These are phyloP conservation scores for Mamestra configurata DNA, from an alignment of 1,140 invertebrate species.

Conservation along the genomic window DNA sequence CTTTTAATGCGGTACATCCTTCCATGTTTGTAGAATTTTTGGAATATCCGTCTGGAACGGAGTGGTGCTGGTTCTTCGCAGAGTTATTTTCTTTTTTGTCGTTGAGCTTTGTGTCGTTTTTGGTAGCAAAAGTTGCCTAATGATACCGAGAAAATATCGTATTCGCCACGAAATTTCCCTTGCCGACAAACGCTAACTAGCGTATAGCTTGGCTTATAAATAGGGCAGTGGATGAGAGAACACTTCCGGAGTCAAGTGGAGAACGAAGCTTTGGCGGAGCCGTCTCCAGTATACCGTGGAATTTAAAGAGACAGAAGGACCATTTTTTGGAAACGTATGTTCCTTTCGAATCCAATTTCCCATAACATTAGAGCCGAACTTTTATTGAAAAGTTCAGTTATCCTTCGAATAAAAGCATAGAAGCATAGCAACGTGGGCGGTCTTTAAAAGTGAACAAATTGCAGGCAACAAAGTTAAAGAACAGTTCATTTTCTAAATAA, in stretches of 20 bases:
- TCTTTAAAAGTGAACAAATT: conserved; percentile 11
- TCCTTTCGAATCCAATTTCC: too few species aligned
- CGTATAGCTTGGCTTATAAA: conserved; percentile 73
- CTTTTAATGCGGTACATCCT: conserved; percentile 39
- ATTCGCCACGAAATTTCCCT: conserved; percentile 46
- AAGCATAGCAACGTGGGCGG: not conserved
- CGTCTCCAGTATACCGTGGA: conserved; percentile 68
- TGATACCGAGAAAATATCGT: conserved; percentile 40
- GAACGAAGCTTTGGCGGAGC: conserved; percentile 71
- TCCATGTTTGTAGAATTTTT: conserved; percentile 40
- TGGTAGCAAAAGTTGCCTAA: conserved; percentile 44
- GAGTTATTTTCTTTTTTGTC: conserved; percentile 34
- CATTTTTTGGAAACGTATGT: not conserved
- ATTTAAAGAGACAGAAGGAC: not conserved
- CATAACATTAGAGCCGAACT: too few species aligned
- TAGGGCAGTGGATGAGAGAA: conserved; percentile 79
- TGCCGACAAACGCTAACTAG: conserved; percentile 39
- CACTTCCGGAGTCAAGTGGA: conserved; percentile 71
- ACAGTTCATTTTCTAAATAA: not conserved
- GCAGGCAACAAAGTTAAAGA: not conserved
- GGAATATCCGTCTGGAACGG: conserved; percentile 51
- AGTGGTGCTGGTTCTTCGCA: conserved; percentile 35
- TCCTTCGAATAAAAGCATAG: not conserved
- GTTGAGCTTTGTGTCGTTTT: conserved; percentile 34
- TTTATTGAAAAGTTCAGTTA: too few species aligned